A percentile compares a stretch with the other conserved stretches of the same genome.
phyloP scores from a whole-genome alignment of 2,797 vertebrate genomes.

The Hoplostethus mediterraneus region DNA sequence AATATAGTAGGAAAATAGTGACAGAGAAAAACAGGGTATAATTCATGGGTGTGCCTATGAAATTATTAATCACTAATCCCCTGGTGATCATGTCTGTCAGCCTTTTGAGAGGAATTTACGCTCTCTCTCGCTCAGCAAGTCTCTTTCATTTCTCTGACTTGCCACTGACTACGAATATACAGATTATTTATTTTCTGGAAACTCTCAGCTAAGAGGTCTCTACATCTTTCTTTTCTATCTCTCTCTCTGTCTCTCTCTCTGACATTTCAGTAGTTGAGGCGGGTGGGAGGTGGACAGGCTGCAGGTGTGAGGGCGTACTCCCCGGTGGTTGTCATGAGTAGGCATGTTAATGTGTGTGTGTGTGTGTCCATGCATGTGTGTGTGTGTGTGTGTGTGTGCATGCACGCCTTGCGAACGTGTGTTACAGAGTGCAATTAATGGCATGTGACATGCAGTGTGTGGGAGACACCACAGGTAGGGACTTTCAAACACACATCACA shows the following conservation, averaged over 20 bases:
- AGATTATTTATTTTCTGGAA: constrained; percentile 47
- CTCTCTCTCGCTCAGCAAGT: not conserved
- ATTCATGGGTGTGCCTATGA: not conserved
- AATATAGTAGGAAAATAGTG: not conserved
- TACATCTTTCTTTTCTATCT: constrained; percentile 32
- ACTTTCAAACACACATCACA: constrained; percentile 43
- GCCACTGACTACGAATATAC: constrained; percentile 44
- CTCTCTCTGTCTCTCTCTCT: constrained; percentile 38
- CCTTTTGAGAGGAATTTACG: too few species aligned
- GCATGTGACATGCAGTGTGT: constrained; percentile 62
- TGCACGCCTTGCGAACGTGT: not conserved
- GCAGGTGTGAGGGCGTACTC: constrained; percentile 76
- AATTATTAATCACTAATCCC: not conserved
- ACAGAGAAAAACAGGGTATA: not conserved
- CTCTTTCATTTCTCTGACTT: constrained; percentile 32
- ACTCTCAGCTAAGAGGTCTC: constrained; percentile 39
- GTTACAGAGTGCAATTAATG: constrained; percentile 70
- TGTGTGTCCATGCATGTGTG: constrained; percentile 20
- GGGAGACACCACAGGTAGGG: constrained; percentile 48
- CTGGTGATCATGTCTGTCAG: too few species aligned
- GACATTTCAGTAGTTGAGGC: constrained; percentile 64
- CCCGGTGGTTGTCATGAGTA: constrained; percentile 59
- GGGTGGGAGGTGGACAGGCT: constrained; percentile 68
- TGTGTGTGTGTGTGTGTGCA: constrained; percentile 16
- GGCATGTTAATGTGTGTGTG: constrained; percentile 19